Evolutionary conservation across 2,797 vertebrate genomes (phyloP), one percentile per base, ranked within the genome.

Genomic region (Cynodonichthys magdalenae): DNA sequence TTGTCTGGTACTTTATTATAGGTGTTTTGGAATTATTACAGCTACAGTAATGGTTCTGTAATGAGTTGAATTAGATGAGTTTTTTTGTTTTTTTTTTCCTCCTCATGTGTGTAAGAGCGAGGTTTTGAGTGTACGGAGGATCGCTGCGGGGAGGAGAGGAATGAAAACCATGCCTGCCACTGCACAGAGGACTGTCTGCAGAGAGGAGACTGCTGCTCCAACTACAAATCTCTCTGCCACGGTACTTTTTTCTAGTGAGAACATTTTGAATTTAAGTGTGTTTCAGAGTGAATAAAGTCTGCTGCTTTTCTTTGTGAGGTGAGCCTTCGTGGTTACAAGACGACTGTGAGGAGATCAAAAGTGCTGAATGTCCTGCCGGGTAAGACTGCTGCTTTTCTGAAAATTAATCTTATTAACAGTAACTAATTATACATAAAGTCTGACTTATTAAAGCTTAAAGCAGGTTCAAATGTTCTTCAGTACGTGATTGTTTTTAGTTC

Each of bases 121-220:
- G 96, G 96, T 14, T 99, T 97, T 75, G 95, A 97, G 84, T 99
- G 97, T 78, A 91, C 89, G 0, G 92, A 86, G 80, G 95, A 96
- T 29, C 94, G 97, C 49, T 99, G 97, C 31, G 95, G 95, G 42
- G 96, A 98, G 89, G 81, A 85, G 55, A 92, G 97, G 69, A 94
- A 94, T 15, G 93, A 94, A 12, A 93, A 97, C 9, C 89, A 94
- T 27, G 96, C 96, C 46, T 99, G 98, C 72, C 96, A 98, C 83
- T 99, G 98, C 87, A 97, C 96, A 0, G 95, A 95, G 11, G 98
- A 98, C 89, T 99, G 98, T 75, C 59, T 98, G 91, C 87, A 93
- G 66, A 91, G 66, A 66, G 95, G 95, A 61, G 98, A 99, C 93
- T 99, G 98, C 85, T 99, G 98, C 74, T 95, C 96, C 70, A 98